These are phyloP conservation scores for Mormyrops attenuatus DNA, from an alignment of 2,797 vertebrate species.

Conservation along the genomic window DNA sequence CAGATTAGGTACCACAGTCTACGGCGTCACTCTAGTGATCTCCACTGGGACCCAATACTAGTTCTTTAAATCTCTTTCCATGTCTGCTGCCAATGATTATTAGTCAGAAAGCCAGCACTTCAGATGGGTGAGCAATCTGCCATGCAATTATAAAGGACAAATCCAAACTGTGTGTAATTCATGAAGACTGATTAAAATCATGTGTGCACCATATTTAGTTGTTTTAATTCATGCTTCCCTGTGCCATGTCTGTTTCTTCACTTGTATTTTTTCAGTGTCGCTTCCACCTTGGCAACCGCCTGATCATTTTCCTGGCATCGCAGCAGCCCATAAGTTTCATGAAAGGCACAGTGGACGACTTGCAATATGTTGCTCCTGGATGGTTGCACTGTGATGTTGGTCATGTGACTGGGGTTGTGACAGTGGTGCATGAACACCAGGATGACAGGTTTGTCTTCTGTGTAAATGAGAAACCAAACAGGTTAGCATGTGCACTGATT, in stretches of 20 bases:
- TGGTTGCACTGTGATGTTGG: not conserved
- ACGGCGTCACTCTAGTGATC: too few relatives aligned
- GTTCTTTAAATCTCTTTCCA: not conserved
- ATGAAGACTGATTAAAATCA: too few relatives aligned
- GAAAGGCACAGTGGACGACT: slow-evolving; percentile 10
- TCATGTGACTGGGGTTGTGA: rapidly evolving
- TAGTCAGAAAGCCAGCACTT: too few relatives aligned
- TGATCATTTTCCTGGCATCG: rapidly evolving
- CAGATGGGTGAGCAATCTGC: too few relatives aligned
- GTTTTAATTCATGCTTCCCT: not conserved
- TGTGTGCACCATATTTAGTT: too few relatives aligned
- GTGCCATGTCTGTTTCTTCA: not conserved
- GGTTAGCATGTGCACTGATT: not conserved
- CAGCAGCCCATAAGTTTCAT: not conserved
- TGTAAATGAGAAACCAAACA: rapidly evolving
- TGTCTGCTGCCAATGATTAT: too few relatives aligned
- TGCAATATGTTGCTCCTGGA: rapidly evolving
- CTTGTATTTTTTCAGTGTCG: not conserved
- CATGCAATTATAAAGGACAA: too few relatives aligned
- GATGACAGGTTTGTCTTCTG: too few relatives aligned
- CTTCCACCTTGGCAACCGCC: not conserved
- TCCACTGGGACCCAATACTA: not conserved
- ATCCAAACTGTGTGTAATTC: too few relatives aligned
- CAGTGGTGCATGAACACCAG: slow-evolving; percentile 33
- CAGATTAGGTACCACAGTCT: not conserved